Evolutionary conservation across 2,797 vertebrate species (phyloP).

Genomic region (Eulemur albifrons): DNA sequence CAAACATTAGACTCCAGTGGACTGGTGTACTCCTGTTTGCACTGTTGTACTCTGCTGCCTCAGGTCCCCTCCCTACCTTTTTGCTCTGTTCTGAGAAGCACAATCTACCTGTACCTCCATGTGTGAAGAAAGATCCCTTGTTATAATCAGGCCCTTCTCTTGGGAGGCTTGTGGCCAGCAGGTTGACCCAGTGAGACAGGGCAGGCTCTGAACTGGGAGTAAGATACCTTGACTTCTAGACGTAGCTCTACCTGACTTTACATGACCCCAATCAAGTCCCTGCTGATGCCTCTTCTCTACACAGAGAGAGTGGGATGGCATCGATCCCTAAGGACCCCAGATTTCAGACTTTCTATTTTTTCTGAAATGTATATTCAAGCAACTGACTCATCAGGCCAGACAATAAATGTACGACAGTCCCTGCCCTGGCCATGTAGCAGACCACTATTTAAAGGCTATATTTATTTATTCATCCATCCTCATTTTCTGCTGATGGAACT

Average conservation of each 20-base stretch:
- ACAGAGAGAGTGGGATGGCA: neutral
- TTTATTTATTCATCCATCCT: slow-evolving; percentile 40
- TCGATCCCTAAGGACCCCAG: neutral
- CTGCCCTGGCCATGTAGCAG: neutral
- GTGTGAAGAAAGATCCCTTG: neutral
- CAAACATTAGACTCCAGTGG: neutral
- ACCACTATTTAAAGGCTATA: neutral
- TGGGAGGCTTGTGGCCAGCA: neutral
- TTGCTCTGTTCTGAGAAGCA: neutral
- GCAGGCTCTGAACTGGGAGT: neutral
- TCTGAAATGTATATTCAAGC: neutral
- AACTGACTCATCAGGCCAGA: neutral
- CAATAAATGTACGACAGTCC: neutral
- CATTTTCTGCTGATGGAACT: slow-evolving; percentile 51
- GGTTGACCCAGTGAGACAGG: neutral
- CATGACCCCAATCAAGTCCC: neutral
- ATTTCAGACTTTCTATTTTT: neutral
- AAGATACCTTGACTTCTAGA: neutral
- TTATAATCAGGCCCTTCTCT: neutral
- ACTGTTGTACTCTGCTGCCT: neutral
- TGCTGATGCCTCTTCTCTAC: neutral
- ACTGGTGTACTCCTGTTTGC: neutral
- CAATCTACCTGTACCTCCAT: neutral
- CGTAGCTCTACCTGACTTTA: neutral
- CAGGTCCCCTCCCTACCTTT: neutral